Percentiles rank a stretch among this genome's conserved stretches.
phyloP scores from a whole-genome alignment of 2,797 vertebrate species.

The Helostoma temminkii region DNA sequence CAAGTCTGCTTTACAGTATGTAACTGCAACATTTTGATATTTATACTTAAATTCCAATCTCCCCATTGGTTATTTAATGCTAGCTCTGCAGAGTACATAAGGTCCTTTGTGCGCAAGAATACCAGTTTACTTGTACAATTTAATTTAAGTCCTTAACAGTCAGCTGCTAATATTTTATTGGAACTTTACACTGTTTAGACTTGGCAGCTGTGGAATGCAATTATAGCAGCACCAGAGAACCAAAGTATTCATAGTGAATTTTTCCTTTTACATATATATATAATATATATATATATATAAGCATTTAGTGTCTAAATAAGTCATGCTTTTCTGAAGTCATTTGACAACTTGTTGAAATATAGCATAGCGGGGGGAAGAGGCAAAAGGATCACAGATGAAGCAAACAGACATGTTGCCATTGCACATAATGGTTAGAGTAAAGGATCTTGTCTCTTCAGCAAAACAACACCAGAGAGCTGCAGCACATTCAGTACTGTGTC shows the following conservation, averaged over 20 bases:
- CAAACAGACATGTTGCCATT: slow-evolving; percentile 66
- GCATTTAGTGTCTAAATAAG: slow-evolving; percentile 19
- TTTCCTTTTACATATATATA: too few species aligned
- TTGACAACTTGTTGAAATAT: slow-evolving; percentile 56
- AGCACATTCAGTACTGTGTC: slow-evolving; percentile 38
- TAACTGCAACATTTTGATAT: too few species aligned
- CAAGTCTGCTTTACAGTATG: neutral
- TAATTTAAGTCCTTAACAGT: too few species aligned
- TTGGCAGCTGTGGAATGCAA: neutral
- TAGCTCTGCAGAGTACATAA: too few species aligned
- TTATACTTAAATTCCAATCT: too few species aligned
- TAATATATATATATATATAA: too few species aligned
- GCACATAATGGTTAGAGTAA: slow-evolving; percentile 43
- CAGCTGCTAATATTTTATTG: too few species aligned
- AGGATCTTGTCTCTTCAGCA: slow-evolving; percentile 49
- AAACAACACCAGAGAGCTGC: slow-evolving; percentile 56
- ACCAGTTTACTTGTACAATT: too few species aligned
- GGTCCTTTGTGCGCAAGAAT: too few species aligned
- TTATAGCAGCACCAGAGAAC: slow-evolving; percentile 1
- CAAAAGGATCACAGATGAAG: slow-evolving; percentile 38
- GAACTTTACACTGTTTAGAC: slow-evolving; percentile 2
- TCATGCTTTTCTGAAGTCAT: slow-evolving; percentile 45
- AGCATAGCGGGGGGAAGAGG: slow-evolving; percentile 29
- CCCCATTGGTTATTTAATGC: too few species aligned
- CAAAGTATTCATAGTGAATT: slow-evolving; percentile 13